Evolutionary conservation across 2,797 vertebrate genomes (phyloP).

Genomic region (Lindbergichthys nudifrons): DNA sequence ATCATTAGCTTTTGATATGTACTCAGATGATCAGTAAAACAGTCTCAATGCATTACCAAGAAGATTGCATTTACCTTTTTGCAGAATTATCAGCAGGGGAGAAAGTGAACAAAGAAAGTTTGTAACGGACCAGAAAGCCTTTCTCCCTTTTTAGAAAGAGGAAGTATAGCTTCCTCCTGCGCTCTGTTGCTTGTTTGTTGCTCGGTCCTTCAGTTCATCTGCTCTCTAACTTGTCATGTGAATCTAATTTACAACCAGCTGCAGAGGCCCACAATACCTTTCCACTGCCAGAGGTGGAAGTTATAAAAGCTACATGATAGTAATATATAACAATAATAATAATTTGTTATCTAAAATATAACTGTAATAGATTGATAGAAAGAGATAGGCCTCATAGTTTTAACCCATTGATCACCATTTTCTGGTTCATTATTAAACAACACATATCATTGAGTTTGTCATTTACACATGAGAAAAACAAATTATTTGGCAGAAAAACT

Average conservation of each 20-base stretch:
- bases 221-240: slow-evolving; percentile 61
- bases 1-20: not conserved
- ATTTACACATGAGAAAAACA: not conserved
- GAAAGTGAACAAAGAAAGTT: not conserved
- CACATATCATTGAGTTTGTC: not conserved
- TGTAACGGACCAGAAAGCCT: not conserved
- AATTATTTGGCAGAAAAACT: not conserved
- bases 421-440: not conserved
- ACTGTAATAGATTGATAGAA: not conserved
- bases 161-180: slow-evolving; percentile 54
- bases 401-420: not conserved
- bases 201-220: slow-evolving; percentile 1
- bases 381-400: too few relatives aligned
- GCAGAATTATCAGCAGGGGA: not conserved
- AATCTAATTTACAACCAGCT: slow-evolving; percentile 57
- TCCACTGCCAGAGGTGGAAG: not conserved
- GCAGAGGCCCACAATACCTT: slow-evolving; percentile 22
- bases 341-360: too few relatives aligned
- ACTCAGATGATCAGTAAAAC: not conserved
- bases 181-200: slow-evolving; percentile 11
- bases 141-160: slow-evolving; percentile 32
- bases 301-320: not conserved
- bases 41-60: not conserved
- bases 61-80: slow-evolving; percentile 46
- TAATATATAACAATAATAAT: not conserved